Percentiles rank a stretch among this genome's conserved stretches.
These are phyloP conservation scores for Ectropis crepuscularia DNA, from an alignment of 2,888 invertebrate genomes.

Conservation along the genomic window DNA sequence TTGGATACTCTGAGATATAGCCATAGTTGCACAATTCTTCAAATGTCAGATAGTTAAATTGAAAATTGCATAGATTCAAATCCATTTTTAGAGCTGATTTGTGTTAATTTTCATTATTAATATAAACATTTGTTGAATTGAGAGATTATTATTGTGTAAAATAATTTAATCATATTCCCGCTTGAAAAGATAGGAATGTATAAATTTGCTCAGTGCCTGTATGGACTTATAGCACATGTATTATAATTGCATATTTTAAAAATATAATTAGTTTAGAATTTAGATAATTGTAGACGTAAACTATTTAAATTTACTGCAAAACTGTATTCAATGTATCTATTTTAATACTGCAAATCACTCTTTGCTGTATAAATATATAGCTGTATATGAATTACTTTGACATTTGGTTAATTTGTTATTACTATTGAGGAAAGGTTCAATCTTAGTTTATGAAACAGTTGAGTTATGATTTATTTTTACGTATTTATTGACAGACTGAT, in stretches of 20 bases:
- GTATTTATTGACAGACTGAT: conserved; percentile 34
- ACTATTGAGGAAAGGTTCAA: not conserved
- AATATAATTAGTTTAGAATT: conserved; percentile 30
- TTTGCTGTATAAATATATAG: not conserved
- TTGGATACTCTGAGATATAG: conserved; percentile 21
- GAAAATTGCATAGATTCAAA: conserved; percentile 6
- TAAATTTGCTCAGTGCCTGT: conserved; percentile 55
- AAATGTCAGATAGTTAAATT: conserved; percentile 11
- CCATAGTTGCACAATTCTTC: conserved; percentile 24
- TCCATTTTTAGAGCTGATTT: not conserved
- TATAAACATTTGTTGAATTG: conserved; percentile 9
- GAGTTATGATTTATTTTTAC: conserved; percentile 4
- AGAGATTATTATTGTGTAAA: conserved; percentile 24
- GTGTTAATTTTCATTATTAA: conserved; percentile 1
- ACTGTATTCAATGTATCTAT: conserved; percentile 23
- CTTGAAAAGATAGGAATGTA: conserved; percentile 38
- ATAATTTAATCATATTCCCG: conserved; percentile 24
- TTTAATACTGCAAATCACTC: conserved; percentile 31
- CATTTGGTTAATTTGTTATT: not conserved
- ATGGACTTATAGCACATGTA: conserved; percentile 42
- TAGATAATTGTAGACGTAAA: conserved; percentile 34
- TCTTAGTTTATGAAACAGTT: not conserved
- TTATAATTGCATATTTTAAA: conserved; percentile 43
- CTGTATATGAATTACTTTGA: not conserved
- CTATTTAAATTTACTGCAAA: conserved; percentile 30